Base-by-base conservation (phyloP, 2,888 invertebrate species). In the Adelognathus sp. region DNA sequence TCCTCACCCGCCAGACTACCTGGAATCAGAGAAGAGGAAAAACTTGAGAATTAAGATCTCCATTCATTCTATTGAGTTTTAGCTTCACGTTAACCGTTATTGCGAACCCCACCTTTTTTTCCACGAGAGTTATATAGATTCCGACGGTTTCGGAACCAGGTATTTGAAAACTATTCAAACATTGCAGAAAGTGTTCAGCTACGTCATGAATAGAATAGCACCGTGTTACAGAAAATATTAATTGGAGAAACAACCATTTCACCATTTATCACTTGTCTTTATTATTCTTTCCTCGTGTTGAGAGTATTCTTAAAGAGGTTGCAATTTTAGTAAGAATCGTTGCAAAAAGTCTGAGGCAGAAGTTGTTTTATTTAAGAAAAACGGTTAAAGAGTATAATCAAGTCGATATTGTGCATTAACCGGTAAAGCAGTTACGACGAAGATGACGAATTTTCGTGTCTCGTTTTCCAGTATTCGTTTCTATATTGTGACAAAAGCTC, bases 1-100 rank as follows among this genome's bases (percentile, higher is more conserved):
- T 96, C 96, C 91, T 96, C 96, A 86, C 96, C 95, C 88, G 96
- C 95, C 91, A 96, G 93, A 86, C 96, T 95, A 93, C 96, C 96
- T 96, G 93, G 39, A 94, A 94, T 92, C 75, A 84, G 58, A 31
- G 16, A 36, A 39, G 6, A 52, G 16, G 9, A 9, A 14, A 39
- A 6, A 11, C n/a, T 27, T 67, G 24, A 67, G 27, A 29, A 54
- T 14, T 29, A 3, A 5, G 27, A 9, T 58, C 39, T 33, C 1
- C 3, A 11, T 39, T 27, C 2, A 27, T n/a, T n/a, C n/a, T n/a
- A n/a, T n/a, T 46, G 0, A 36, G 9, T 36, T n/a, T 36, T 3
- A 36, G 1, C 36, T 7, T 36, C 2, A n/a, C n/a, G 11, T 3
- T 9, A 36, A 9, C n/a, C 36, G 36, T 5, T 36, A 9, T 9